Evolutionary conservation across 2,888 invertebrate species (phyloP), one percentile per base, ranked within the genome.

Genomic region (Oligia strigilis): DNA sequence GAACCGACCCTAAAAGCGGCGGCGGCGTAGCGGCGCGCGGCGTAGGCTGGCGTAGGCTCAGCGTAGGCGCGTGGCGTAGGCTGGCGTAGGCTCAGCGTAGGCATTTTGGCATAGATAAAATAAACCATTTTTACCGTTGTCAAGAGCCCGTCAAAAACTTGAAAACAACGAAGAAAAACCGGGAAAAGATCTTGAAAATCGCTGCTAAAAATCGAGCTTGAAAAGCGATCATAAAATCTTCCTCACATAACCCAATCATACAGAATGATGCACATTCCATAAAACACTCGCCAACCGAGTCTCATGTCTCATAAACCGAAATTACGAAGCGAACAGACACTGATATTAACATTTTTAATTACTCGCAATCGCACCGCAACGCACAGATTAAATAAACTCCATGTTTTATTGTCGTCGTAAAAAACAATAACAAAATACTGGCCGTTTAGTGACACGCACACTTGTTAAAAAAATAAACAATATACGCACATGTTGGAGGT

Each of bases 391-490:
- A 89, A 88, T 89, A 89, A 89, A 87, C 86, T 85, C 71, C 82
- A 71, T 58, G 81, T 88, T 95, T 94, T 94, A 94, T 92, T 92
- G 92, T 92, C 89, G 92, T 92, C 91, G 92, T 92, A 88, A 94
- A 92, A 94, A 94, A 95, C 95, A 95, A 96, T 96, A 95, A 96
- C 87, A 96, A 95, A 92, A 89, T 87, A 89, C 87, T 83, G 88
- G 86, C 85, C 88, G 93, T 92, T 92, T 94, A 94, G 95, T 94
- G 96, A 96, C 96, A 94, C 92, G 89, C 92, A 94, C 94, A 94
- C 95, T 94, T 93, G 93, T 89, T 91, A 90, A 84, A 93, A 92
- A 93, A 96, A 96, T 93, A 96, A 96, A 95, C 93, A 94, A 88
- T 81, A 87, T 79, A 88, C 87, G 88, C 93, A 94, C 94, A 93